Percentiles rank a stretch among this genome's conserved stretches.
phyloP scores from a whole-genome alignment of 2,888 invertebrate species.

The Lycocerus yunnanus region DNA sequence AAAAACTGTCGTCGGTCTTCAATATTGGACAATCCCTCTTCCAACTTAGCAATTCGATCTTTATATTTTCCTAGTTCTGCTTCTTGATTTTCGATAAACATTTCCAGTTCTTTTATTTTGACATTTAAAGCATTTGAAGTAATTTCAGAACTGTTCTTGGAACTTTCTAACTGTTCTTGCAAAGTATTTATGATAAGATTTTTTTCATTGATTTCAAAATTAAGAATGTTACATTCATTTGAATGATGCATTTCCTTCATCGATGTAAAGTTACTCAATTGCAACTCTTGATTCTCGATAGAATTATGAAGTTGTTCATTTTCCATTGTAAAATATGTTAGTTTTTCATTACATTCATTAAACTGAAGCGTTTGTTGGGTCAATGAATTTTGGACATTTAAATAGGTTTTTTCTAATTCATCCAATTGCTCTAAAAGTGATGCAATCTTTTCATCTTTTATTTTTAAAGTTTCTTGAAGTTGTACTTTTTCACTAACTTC shows the following conservation, averaged over 20 bases:
- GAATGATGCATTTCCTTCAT: constrained; percentile 37
- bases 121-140: constrained; percentile 61
- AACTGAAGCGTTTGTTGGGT: constrained; percentile 50
- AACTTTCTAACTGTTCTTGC: constrained; percentile 49
- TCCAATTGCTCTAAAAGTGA: constrained; percentile 46
- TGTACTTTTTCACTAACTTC: constrained; percentile 44
- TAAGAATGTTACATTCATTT: constrained; percentile 26
- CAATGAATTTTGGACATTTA: constrained; percentile 23
- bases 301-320: constrained; percentile 34
- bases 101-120: constrained; percentile 75
- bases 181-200: constrained; percentile 49
- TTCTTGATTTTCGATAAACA: constrained; percentile 75
- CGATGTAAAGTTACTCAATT: constrained; percentile 26
- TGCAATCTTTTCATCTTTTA: constrained; percentile 36
- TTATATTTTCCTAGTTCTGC: constrained; percentile 67
- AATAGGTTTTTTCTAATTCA: constrained; percentile 55
- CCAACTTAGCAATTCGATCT: constrained; percentile 66
- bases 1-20: constrained; percentile 65
- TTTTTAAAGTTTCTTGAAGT: constrained; percentile 32
- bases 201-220: constrained; percentile 31
- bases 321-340: constrained; percentile 22
- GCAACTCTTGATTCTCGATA: constrained; percentile 32
- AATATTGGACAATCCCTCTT: constrained; percentile 67
- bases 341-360: constrained; percentile 45
- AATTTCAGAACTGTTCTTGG: constrained; percentile 51